Base-by-base conservation (phyloP, 2,113 vertebrate species). In the Gymnocephalus cernua region DNA sequence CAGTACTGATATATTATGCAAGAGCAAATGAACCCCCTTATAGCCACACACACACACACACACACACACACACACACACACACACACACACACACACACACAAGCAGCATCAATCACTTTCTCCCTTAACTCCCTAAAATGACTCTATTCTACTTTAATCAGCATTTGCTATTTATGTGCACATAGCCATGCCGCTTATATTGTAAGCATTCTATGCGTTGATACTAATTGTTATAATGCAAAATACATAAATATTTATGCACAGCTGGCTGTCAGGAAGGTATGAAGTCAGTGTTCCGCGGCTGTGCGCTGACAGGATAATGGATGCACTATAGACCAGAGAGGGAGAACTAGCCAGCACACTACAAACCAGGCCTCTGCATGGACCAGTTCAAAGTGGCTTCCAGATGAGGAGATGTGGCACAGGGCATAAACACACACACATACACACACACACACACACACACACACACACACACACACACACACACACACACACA, bases 251-350 rank as follows among this genome's bases (percentile, higher is more conserved):
- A 82, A 89, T 82, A 76, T 50, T 7, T 25, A 44, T 18, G 4
- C 44, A 69, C 19, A 29, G 66, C 67, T 74, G 84, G 83, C 70
- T 80, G 82, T 83, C 50, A 71, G 62, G 59, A 35, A 25, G 53
- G 45, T 44, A 91, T 91, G 88, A 92, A 74, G 90, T 93, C 92
- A 89, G 41, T 4, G 56, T 54, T 73, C 75, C 29, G 35, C 25
- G 57, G 79, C 86, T 27, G 61, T 4, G 2, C 41, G 69, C 71
- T 86, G 85, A 89, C 88, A 87, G 87, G 53, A 75, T 90, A 88
- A 93, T 93, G 58, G 77, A 87, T 82, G 83, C 44, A 69, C 71
- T 5, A 59, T 14, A 74, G 73, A 79, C 18, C 57, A 72, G 73
- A 78, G 68, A 79, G 38, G 38, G 72, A 86, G 59, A 91, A 53